Base-by-base conservation (phyloP, 2,888 invertebrate genomes). In the Dyspetes luteomarginatus region DNA sequence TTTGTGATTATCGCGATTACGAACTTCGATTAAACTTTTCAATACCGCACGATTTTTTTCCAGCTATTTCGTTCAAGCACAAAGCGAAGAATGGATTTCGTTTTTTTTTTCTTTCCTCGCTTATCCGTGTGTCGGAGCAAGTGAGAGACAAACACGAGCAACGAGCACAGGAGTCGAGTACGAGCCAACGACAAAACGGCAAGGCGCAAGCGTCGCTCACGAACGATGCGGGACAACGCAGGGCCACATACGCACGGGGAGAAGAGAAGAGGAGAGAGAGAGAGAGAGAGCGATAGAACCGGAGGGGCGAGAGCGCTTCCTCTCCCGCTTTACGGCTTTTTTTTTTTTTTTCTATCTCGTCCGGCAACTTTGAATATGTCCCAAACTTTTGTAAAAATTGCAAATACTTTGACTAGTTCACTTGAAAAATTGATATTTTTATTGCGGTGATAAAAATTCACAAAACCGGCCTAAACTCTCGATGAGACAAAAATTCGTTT, bases 201-300 rank as follows among this genome's bases (percentile, higher is more conserved):
- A 86, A 81, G 81, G 90, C 90, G 90, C 90, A 90, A 90, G 90
- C 90, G 90, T 90, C 89, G 80, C 85, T 86, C 88, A 85, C 84
- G 79, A 83, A 81, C 45, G 68, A 64, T 68, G 67, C 58, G 67
- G 71, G 62, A 60, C n/a, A n/a, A 74, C 45, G 55, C 48, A 68
- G 41, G 68, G 22, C 24, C 17, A 50, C 22, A 67, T 19, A 50
- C 28, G 26, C 24, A 3, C 17, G 43, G 3, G 26, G 2, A 22
- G 24, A 55, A 12, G 19, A 65, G 30, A 30, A 45, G 17, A 9
- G 9, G 30, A 22, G 30, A 52, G 45, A 22, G 5, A 17, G 26
- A 19, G 19, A 19, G 28, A 43, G 15, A n/a, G 43, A 7, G 12
- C 43, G 43, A 43, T 9, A 43, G 36, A 36, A 45, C 45, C 15